Evolutionary conservation across 1,140 invertebrate species (phyloP), one percentile per base, ranked within the genome.

Genomic region (Galleria mellonella): DNA sequence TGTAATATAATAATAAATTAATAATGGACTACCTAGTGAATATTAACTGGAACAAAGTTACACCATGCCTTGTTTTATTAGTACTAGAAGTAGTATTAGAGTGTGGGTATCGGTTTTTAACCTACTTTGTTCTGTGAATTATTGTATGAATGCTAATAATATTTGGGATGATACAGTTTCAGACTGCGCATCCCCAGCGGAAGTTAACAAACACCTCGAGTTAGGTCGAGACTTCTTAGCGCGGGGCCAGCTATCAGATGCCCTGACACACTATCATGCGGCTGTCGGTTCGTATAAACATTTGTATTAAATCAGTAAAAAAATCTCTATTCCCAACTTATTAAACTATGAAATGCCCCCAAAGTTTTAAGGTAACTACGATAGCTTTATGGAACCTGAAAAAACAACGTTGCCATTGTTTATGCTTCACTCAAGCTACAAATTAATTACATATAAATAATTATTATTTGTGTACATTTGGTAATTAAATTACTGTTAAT

Each of bases 261-360:
- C 98, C 0, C 83, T 99, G 15, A 94, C 94, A 36, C 97, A 99
- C 76, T 99, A 98, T 88, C 98, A 99, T 90, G 94, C 96, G 44
- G 98, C 98, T 60, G 95, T 99, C 69, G 97, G 96, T 98, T 85
- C 89, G 93, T 76, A 17, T 10, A 35, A 37, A 17, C 14, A 15
- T 17, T n/a, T 23, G 32, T 17, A 15, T 5, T 8, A 15, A 2
- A 17, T 37, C 17, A 8, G 9, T 8, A 37, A 37, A n/a, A n/a
- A n/a, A n/a, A n/a, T n/a, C n/a, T n/a, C 8, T 43, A 41, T 43
- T 17, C 23, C 29, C 14, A 7, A 10, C 15, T 40, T 7, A 2
- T 8, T 39, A 12, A 17, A 14, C 12, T 43, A 30, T 11, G 27
- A 30, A 27, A n/a, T 23, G 17, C 6, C 17, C 17, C 6, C 17